Percentiles rank a stretch among this genome's conserved stretches.
phyloP scores from a whole-genome alignment of 2,888 invertebrate species.

The Rhyacophila evoluta region DNA sequence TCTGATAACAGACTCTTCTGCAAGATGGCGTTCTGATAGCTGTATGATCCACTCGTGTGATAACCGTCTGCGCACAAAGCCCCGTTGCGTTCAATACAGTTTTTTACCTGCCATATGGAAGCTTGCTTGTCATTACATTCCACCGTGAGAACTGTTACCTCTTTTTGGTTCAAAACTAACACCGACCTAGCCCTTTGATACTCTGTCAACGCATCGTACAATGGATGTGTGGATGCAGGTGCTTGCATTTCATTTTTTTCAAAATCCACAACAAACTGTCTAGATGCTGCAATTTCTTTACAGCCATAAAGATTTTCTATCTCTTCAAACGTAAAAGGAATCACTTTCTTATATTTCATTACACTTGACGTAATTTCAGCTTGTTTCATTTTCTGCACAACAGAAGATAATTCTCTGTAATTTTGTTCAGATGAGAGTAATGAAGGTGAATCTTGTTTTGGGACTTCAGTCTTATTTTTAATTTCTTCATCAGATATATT shows the following conservation, averaged over 20 bases:
- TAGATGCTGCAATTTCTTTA: constrained; percentile 45
- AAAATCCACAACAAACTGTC: constrained; percentile 44
- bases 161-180: constrained; percentile 44
- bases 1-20: constrained; percentile 38
- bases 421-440: constrained; percentile 20
- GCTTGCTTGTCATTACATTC: constrained; percentile 42
- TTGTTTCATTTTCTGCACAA: constrained; percentile 34
- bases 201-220: constrained; percentile 50
- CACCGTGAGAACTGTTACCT: constrained; percentile 29
- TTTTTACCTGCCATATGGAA: constrained; percentile 44
- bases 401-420: constrained; percentile 39
- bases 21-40: constrained; percentile 45
- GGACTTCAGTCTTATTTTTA: constrained; percentile 6
- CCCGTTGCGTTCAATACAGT: constrained; percentile 33
- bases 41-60: constrained; percentile 33
- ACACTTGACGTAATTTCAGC: neutral
- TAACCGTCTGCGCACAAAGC: constrained; percentile 44
- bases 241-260: constrained; percentile 49
- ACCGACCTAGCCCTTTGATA: constrained; percentile 48
- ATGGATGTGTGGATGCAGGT: constrained; percentile 40
- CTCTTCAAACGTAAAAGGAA: constrained; percentile 50
- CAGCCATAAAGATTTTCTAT: constrained; percentile 48
- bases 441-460: neutral
- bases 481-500: neutral
- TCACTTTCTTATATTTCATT: neutral